A percentile compares a stretch with the other conserved stretches of the same genome.
These are phyloP conservation scores for Astur gentilis DNA, from an alignment of 2,113 vertebrate genomes.

Conservation along the genomic window DNA sequence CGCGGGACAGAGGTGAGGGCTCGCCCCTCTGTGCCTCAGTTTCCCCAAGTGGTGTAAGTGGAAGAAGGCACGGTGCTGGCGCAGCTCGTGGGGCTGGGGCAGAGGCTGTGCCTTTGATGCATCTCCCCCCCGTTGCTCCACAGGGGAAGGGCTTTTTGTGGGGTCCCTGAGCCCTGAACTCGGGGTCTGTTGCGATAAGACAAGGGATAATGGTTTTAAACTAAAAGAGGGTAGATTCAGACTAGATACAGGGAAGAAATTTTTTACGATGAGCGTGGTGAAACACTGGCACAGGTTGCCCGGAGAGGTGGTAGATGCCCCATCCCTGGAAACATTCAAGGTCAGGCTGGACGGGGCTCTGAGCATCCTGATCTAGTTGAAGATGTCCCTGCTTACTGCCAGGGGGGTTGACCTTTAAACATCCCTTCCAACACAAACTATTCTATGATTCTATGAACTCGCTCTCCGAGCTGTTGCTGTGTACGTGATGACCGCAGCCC, in stretches of 20 bases:
- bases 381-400: background rate
- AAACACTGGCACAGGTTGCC: background rate
- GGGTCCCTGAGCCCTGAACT: background rate
- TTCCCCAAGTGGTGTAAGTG: background rate
- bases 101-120: background rate
- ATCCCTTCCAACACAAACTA: background rate
- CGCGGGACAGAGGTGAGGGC: background rate
- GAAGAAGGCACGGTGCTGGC: rapidly evolving
- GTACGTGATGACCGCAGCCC: background rate
- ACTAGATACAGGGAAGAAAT: background rate
- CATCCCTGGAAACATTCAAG: background rate
- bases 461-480: background rate
- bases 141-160: background rate
- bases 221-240: background rate
- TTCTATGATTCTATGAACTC: background rate
- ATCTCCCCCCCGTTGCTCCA: background rate
- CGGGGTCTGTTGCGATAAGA: background rate
- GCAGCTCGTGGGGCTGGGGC: background rate
- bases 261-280: background rate
- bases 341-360: background rate
- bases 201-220: background rate
- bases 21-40: background rate
- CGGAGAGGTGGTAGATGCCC: too few relatives aligned
- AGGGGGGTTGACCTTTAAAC: background rate
- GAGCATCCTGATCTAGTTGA: background rate